Base-by-base conservation (phyloP, 2,113 vertebrate genomes). In the Upupa epops region DNA sequence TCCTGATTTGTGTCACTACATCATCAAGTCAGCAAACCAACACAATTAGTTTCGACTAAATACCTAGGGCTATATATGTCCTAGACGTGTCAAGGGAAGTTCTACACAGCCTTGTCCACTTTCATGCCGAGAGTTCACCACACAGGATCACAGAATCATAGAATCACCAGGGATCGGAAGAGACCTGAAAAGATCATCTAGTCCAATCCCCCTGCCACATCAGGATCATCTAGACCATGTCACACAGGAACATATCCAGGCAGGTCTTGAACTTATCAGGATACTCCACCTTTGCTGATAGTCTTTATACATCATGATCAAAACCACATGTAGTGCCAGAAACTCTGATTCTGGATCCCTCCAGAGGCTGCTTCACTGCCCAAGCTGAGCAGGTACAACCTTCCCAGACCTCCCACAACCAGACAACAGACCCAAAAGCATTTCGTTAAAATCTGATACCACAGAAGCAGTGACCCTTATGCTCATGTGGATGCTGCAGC, bases 311-410 rank as follows among this genome's bases (percentile, higher is more conserved):
- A 34, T 11, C 61, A 42, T 63, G 16, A 60, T 10, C 56, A 77
- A 52, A 93, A 11, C 17, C 4, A 31, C 4, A 8, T 16, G 9
- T 17, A 3, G 17, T 56, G 17, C 4, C 54, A 84, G 48, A n/a
- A 87, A 68, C 24, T 37, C 13, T 21, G 29, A 68, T 32, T 58
- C 64, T 52, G 32, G 14, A 63, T 56, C 22, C 12, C 17, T 87
- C 19, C 12, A 21, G 17, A 18, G 42, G 2, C 31, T 63, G 20
- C 11, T 45, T 42, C 24, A 37, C 48, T 61, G 13, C n/a, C 36
- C 22, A 34, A 37, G 34, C 11, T 0, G 1, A 11, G 51, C 18
- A 45, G 1, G 7, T 29, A 31, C 1, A 2, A 70, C 28, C 9
- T 65, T 24, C 13, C n/a, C 58, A 80, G 40, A 24, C 16, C 18